These are phyloP conservation scores for Manduca sexta DNA, from an alignment of 1,140 invertebrate genomes.

Conservation along the genomic window DNA sequence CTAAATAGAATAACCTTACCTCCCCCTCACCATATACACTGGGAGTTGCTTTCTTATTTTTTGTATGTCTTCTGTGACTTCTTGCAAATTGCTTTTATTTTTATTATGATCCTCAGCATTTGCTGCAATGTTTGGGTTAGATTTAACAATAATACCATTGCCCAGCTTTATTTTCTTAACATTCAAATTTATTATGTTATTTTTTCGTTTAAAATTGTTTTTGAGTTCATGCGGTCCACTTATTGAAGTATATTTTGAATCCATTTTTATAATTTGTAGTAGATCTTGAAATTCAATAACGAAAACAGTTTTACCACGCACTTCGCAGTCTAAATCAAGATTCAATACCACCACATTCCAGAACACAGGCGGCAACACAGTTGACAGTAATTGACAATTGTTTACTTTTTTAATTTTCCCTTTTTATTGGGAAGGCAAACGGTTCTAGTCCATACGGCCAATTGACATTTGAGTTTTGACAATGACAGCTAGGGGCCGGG, in stretches of 20 bases:
- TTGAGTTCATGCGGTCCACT: constrained; percentile 26
- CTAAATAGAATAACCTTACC: no score
- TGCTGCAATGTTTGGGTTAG: constrained; percentile 8
- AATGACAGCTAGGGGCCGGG: no score
- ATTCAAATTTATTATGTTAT: constrained; percentile 25
- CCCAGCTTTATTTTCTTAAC: constrained; percentile 46
- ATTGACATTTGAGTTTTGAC: no score
- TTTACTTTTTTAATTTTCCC: no score
- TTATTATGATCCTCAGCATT: constrained; percentile 15
- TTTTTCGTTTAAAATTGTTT: constrained; percentile 26
- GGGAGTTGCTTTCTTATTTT: constrained; percentile 45
- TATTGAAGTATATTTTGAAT: constrained; percentile 56
- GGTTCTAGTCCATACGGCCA: no score
- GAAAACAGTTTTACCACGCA: no score
- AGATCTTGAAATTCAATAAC: no score
- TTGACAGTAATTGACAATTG: no score
- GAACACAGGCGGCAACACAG: no score
- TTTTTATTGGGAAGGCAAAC: no score
- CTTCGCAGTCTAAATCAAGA: no score
- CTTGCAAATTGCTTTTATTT: constrained; percentile 15
- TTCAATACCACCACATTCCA: no score
- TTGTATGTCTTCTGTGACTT: constrained; percentile 30
- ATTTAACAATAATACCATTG: constrained; percentile 17
- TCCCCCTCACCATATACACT: constrained; percentile 40
- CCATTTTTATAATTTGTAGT: constrained; percentile 33